Base-by-base conservation (phyloP, 2,797 vertebrate species). In the Pelodytes ibericus region DNA sequence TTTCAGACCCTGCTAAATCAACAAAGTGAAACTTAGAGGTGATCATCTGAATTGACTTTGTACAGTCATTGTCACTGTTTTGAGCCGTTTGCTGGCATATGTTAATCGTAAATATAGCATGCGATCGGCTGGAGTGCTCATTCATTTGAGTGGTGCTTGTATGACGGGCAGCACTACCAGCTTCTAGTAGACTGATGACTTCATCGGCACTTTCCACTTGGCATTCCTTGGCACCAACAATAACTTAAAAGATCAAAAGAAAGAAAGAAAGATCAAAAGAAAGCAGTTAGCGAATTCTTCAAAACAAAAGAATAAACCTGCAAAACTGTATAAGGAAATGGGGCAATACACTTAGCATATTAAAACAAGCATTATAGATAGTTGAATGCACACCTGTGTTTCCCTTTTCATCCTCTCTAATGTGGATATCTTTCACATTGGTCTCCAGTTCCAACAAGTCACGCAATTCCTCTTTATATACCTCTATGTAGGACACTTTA, bases 21-120 rank as follows among this genome's bases (percentile, higher is more conserved):
- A 98, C 95, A 86, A 98, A 91, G 71, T 93, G 93, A 82, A 98
- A 94, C 80, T 97, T 98, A 1, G 95, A 96, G 56, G 85, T 71
- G 29, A 89, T 83, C 2, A 82, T 80, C 62, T 71, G 88, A 25
- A 20, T 66, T n/a, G 87, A 80, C 41, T 67, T 86, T 77, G 76
- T 81, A 3, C 82, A 72, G 62, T 77, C 73, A 60, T 83, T 79
- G 53, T 80, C 82, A 29, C 8, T 29, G 31, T 53, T 84, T 65
- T 80, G 33, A 10, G 78, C 74, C 27, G 77, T 83, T 64, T 87
- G 82, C 84, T 94, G 93, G 75, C 76, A 80, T 82, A 97, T 82
- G 72, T 83, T 91, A 72, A 98, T 89, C 26, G 94, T 95, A 86
- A 98, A 91, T 85, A 98, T 90, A 36, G 94, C 86, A 0, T 97